A percentile compares a stretch with the other conserved stretches of the same genome.
phyloP scores from a whole-genome alignment of 2,113 vertebrate genomes.

The Caretta caretta region DNA sequence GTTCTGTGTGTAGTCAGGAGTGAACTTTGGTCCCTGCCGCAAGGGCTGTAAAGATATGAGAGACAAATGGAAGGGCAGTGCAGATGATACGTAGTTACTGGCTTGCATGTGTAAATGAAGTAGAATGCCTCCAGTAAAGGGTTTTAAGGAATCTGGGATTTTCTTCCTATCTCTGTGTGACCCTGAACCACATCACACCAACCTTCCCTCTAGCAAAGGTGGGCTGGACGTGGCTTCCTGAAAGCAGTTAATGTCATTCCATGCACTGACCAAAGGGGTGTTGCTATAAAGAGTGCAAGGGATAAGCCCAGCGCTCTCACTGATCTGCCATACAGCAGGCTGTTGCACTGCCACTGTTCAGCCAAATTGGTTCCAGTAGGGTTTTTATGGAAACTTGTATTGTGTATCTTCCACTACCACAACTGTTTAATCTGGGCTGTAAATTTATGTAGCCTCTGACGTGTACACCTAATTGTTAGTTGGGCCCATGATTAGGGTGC shows the following conservation, averaged over 20 bases:
- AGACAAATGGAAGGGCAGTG: conserved; percentile 61
- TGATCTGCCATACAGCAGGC: conserved; percentile 51
- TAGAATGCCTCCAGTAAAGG: not conserved
- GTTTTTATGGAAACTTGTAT: conserved; percentile 22
- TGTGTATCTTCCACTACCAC: conserved; percentile 65
- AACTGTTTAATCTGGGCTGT: conserved; percentile 29
- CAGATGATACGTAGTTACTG: conserved; percentile 25
- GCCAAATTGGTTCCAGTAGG: conserved; percentile 45
- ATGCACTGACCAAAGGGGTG: conserved; percentile 9
- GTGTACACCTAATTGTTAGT: not conserved
- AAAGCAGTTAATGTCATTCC: not conserved
- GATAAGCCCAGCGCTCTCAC: conserved; percentile 12
- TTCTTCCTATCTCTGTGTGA: not conserved
- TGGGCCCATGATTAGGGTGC: conserved; percentile 46
- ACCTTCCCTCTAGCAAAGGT: not conserved
- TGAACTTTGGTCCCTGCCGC: conserved; percentile 46
- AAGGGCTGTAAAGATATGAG: conserved; percentile 63
- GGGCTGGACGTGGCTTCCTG: conserved; percentile 31
- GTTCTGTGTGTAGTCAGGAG: conserved; percentile 57
- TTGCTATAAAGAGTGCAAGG: not conserved
- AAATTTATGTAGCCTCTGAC: conserved; percentile 53
- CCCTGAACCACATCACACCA: not conserved
- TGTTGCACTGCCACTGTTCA: conserved; percentile 64
- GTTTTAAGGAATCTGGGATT: conserved; percentile 32
- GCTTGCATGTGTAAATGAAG: not conserved